Base-by-base conservation (phyloP, 2,797 vertebrate genomes). In the Pteronotus mesoamericanus region DNA sequence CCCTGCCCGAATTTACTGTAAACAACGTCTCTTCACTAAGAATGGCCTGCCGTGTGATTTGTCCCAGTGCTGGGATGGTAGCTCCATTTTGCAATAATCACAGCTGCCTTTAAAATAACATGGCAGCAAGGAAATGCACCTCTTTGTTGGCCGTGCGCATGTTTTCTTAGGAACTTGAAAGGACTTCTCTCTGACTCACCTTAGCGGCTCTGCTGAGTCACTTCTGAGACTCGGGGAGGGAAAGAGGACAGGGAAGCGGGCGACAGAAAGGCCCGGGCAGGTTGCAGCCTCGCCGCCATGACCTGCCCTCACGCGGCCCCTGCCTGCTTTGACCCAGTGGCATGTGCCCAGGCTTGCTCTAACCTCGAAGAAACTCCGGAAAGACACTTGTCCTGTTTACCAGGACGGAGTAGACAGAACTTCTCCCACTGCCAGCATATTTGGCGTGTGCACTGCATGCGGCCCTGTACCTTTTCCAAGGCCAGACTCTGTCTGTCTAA, bases 1-100 rank as follows among this genome's bases (percentile, higher is more conserved):
- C 95, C 96, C 97, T 97, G 91, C 93, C 98, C 98, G 96, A 96
- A 96, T 98, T 98, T 97, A 97, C 94, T 98, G 97, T 98, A 98
- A 98, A 98, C 94, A 96, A 69, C 37, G 68, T 86, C 44, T 95
- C 59, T 69, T 77, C 77, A 74, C 82, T 87, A 59, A 95, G 95
- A 78, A 80, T 88, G 92, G 92, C 78, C 85, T 0, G 3, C 74
- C 21, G 74, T 96, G 84, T 83, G 94, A 83, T 94, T 53, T 94
- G 92, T 91, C 94, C 37, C 66, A 4, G 18, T 1, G 8, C 44
- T 48, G 59, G 89, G 44, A 89, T 18, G 59, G 85, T 59, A 72
- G 87, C 82, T 95, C 78, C 61, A 22, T 66, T 71, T 72, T 55
- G 80, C 88, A 96, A 32, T n/a, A 94, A 94, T 64, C 88, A 86